Percentiles rank a stretch among this genome's conserved stretches.
Conservation (phyloP, 1,140 invertebrate species). For the Charaxes varanes region DNA sequence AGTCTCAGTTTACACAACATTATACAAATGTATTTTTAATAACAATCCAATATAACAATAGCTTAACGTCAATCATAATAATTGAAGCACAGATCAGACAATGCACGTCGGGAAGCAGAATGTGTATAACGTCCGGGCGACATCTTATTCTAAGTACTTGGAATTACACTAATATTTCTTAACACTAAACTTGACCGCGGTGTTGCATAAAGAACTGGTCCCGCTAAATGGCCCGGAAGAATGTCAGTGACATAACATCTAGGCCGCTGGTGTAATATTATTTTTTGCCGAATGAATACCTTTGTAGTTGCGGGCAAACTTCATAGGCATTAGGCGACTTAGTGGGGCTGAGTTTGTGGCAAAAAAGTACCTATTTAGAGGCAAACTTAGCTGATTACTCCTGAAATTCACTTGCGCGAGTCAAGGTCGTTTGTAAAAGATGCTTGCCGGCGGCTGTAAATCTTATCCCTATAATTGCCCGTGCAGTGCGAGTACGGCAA, state of each 20-base stretch:
- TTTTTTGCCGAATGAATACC: slow-evolving; percentile 4
- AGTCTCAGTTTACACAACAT: slow-evolving; percentile 1
- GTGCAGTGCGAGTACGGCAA: slow-evolving; percentile 9
- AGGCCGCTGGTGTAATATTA: slow-evolving; percentile 4
- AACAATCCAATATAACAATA: slow-evolving; percentile 12
- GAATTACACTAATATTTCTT: neutral
- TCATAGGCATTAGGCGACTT: too few relatives aligned
- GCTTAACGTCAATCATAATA: slow-evolving; percentile 3
- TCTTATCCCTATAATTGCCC: slow-evolving; percentile 13
- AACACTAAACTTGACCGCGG: slow-evolving; percentile 18
- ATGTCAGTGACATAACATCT: slow-evolving; percentile 22
- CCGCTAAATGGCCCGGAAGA: slow-evolving; percentile 13
- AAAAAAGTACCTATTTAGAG: too few relatives aligned
- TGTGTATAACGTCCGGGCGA: slow-evolving; percentile 1
- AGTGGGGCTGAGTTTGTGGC: too few relatives aligned
- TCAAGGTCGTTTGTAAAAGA: too few relatives aligned
- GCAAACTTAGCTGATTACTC: too few relatives aligned
- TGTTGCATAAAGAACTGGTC: slow-evolving; percentile 15
- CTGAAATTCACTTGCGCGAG: too few relatives aligned
- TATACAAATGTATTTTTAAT: slow-evolving; percentile 7
- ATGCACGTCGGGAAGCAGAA: slow-evolving; percentile 3
- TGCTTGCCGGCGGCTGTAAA: too few relatives aligned
- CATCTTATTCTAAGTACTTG: slow-evolving; percentile 3
- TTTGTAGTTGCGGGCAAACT: too few relatives aligned
- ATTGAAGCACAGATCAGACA: slow-evolving; percentile 1